These are phyloP conservation scores for Caenorhabditis virilis DNA, from an alignment of 2,888 invertebrate species.

Conservation along the genomic window DNA sequence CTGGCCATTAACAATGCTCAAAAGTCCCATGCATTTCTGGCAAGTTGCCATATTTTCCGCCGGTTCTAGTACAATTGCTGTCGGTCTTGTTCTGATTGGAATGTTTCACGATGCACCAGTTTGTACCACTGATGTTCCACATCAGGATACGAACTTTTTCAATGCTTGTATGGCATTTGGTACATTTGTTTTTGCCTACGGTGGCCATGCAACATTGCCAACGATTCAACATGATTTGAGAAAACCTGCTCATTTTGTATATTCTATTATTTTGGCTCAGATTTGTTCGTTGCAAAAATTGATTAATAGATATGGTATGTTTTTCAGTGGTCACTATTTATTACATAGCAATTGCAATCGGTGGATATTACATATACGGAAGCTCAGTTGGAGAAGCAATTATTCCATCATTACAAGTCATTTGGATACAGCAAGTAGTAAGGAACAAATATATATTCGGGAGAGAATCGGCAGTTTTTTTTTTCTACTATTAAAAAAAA, in stretches of 20 bases:
- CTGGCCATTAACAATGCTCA: slow-evolving; percentile 48
- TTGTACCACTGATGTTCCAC: slow-evolving; percentile 30
- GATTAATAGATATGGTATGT: too few relatives aligned
- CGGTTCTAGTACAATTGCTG: slow-evolving; percentile 38
- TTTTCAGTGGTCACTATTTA: slow-evolving; percentile 38
- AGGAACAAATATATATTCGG: too few relatives aligned
- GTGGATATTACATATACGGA: slow-evolving; percentile 40
- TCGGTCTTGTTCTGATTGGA: slow-evolving; percentile 36
- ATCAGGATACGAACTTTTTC: slow-evolving; percentile 20
- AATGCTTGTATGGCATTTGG: slow-evolving; percentile 46
- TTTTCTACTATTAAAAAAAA: too few relatives aligned
- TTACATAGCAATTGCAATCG: slow-evolving; percentile 36
- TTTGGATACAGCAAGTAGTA: slow-evolving; percentile 46
- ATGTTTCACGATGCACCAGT: slow-evolving; percentile 38
- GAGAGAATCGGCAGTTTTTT: too few relatives aligned
- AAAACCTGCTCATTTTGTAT: slow-evolving; percentile 48
- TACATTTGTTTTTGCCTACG: slow-evolving; percentile 44
- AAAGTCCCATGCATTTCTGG: slow-evolving; percentile 50
- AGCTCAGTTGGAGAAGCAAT: slow-evolving; percentile 43
- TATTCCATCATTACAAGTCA: slow-evolving; percentile 45
- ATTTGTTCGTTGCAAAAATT: too few relatives aligned
- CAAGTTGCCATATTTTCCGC: slow-evolving; percentile 48
- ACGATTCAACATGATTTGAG: slow-evolving; percentile 59
- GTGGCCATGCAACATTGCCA: slow-evolving; percentile 49
- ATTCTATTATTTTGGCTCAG: slow-evolving; percentile 45